Conservation (phyloP, 2,797 vertebrate species). For the Ptychadena robeensis region DNA sequence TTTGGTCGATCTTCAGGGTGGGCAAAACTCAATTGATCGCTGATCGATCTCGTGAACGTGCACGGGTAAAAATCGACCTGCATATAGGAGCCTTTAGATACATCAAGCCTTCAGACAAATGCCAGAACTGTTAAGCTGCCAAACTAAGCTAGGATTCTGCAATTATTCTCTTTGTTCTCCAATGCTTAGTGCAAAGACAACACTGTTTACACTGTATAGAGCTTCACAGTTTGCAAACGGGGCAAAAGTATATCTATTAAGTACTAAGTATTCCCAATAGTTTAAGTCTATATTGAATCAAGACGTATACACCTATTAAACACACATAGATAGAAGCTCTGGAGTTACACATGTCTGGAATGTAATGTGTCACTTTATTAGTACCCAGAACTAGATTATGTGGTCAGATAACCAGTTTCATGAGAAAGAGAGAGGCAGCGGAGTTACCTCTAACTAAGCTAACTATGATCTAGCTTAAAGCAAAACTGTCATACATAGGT, state of each 20-base stretch:
- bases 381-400: slow-evolving; percentile 15
- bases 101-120: not conserved
- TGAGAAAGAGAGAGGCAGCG: not conserved
- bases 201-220: slow-evolving; percentile 11
- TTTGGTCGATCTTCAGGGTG: too few species aligned
- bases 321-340: slow-evolving; percentile 39
- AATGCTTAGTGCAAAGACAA: not conserved
- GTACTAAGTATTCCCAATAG: not conserved
- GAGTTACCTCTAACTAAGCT: too few species aligned
- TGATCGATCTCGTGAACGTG: too few species aligned
- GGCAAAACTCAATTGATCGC: too few species aligned
- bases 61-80: too few species aligned
- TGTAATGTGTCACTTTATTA: not conserved
- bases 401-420: not conserved
- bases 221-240: slow-evolving; percentile 28
- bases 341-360: not conserved
- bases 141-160: not conserved
- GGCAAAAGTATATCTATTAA: not conserved
- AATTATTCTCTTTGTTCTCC: not conserved
- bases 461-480: not conserved
- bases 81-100: too few species aligned
- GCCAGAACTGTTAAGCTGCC: not conserved
- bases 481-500: not conserved
- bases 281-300: slow-evolving; percentile 32
- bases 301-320: slow-evolving; percentile 37